Evolutionary conservation across 2,113 vertebrate genomes (phyloP).

Genomic region (Corythoichthys haematopterus): DNA sequence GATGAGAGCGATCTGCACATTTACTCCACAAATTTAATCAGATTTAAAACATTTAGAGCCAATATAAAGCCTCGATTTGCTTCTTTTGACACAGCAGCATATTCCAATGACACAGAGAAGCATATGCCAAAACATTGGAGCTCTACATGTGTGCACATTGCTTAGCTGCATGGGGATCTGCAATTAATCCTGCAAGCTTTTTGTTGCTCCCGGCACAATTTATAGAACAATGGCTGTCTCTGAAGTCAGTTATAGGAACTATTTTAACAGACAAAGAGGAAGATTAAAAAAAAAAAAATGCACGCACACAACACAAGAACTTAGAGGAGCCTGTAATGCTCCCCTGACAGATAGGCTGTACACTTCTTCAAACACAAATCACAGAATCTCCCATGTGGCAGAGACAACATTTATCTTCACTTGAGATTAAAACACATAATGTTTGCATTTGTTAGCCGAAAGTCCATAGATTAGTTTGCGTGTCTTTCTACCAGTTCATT

Average conservation of each 20-base stretch:
- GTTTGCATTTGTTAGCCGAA: slow-evolving; percentile 2
- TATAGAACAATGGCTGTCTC: slow-evolving; percentile 21
- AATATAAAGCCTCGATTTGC: slow-evolving; percentile 4
- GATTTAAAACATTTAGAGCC: slow-evolving; percentile 2
- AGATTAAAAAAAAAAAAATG: background rate
- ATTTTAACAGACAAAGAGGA: slow-evolving; percentile 32
- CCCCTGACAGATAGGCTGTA: slow-evolving; percentile 33
- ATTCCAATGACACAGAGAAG: background rate
- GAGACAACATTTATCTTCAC: slow-evolving; percentile 53
- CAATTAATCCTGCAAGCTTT: slow-evolving; percentile 2
- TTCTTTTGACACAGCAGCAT: background rate
- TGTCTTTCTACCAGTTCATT: background rate
- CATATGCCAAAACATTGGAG: background rate
- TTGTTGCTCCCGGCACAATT: slow-evolving; percentile 11
- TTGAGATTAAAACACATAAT: slow-evolving; percentile 39
- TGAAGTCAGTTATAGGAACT: slow-evolving; percentile 31
- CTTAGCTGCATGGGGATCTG: background rate
- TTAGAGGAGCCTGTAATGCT: slow-evolving; percentile 26
- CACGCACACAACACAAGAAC: slow-evolving; percentile 23
- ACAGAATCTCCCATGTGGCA: slow-evolving; percentile 57
- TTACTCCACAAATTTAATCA: background rate
- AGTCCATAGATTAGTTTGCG: slow-evolving; percentile 9
- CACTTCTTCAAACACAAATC: slow-evolving; percentile 40
- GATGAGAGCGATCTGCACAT: background rate
- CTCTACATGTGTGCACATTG: background rate